phyloP scores from a whole-genome alignment of 2,888 invertebrate genomes.

The Melolontha melolontha region DNA sequence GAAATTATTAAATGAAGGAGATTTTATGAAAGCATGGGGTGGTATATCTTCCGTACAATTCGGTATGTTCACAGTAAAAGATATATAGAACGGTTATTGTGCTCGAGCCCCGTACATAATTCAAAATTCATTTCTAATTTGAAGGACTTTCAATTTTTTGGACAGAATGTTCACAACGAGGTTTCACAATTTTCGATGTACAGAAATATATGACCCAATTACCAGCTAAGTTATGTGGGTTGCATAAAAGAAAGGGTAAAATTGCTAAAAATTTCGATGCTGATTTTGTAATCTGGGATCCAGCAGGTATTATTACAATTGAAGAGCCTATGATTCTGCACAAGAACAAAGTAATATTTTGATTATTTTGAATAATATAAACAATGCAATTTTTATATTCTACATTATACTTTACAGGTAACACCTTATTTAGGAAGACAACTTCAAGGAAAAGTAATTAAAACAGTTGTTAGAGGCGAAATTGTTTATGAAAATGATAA shows the following conservation, averaged over 20 bases:
- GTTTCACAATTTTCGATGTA: conserved; percentile 69
- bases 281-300: conserved; percentile 79
- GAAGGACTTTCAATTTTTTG: conserved; percentile 76
- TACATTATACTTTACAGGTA: conserved; percentile 65
- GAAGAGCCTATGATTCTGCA: conserved; percentile 72
- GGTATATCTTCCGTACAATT: conserved; percentile 81
- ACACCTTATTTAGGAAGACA: conserved; percentile 75
- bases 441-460: conserved; percentile 73
- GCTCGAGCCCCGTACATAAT: too few relatives aligned
- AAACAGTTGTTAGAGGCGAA: conserved; percentile 75
- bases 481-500: conserved; percentile 69
- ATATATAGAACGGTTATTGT: neutral
- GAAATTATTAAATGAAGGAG: conserved; percentile 67
- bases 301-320: conserved; percentile 72
- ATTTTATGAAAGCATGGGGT: conserved; percentile 79
- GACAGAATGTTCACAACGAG: conserved; percentile 72
- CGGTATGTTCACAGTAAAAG: conserved; percentile 63
- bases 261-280: conserved; percentile 75
- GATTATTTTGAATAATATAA: conserved; percentile 17
- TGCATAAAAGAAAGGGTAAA: conserved; percentile 73
- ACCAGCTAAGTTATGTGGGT: conserved; percentile 74
- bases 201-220: conserved; percentile 71
- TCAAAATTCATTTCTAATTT: too few relatives aligned
- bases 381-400: conserved; percentile 29
- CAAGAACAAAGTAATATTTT: conserved; percentile 73